Conservation (phyloP, 2,797 vertebrate species). For the Tragopan temminckii region DNA sequence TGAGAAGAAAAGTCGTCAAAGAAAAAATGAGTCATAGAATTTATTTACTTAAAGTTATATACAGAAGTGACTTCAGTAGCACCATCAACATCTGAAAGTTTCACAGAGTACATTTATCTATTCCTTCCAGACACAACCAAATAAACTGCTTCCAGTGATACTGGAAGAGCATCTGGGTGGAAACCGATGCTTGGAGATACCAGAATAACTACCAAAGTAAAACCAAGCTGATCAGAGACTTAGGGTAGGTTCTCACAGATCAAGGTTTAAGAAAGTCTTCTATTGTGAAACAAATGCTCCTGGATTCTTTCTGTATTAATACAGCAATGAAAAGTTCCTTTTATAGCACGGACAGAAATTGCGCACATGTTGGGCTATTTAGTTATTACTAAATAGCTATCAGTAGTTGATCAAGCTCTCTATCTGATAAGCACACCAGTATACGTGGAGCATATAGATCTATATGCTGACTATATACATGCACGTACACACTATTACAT, state of each 20-base stretch:
- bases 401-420: not conserved
- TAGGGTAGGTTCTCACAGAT: not conserved
- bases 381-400: not conserved
- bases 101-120: not conserved
- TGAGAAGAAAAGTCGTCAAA: constrained; percentile 12
- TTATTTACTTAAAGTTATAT: constrained; percentile 20
- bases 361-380: not conserved
- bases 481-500: not conserved
- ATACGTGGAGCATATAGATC: not conserved
- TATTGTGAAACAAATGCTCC: not conserved
- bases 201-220: not conserved
- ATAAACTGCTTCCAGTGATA: not conserved
- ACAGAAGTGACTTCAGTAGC: constrained; percentile 37
- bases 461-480: not conserved
- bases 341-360: not conserved
- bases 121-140: not conserved
- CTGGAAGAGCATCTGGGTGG: not conserved
- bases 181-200: not conserved
- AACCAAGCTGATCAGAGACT: not conserved
- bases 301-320: not conserved
- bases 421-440: not conserved
- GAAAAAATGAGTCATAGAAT: not conserved
- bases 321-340: not conserved
- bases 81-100: not conserved
- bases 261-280: not conserved